Evolutionary conservation across 1,140 invertebrate genomes (phyloP).

Genomic region (Aphidius gifuensis): DNA sequence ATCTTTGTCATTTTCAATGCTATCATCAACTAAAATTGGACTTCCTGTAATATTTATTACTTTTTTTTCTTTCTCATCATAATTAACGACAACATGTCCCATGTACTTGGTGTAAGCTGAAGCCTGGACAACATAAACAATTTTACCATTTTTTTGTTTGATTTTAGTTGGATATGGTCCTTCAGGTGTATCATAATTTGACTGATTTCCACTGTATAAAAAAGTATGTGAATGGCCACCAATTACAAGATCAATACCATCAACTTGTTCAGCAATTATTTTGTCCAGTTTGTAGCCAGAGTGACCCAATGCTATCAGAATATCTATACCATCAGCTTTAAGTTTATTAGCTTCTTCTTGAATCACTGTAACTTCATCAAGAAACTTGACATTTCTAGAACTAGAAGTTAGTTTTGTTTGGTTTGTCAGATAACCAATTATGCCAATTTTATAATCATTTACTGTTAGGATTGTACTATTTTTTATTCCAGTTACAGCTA

Average conservation of each 20-base stretch:
- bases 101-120: slow-evolving; percentile 91
- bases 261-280: slow-evolving; percentile 63
- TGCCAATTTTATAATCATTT: slow-evolving; percentile 67
- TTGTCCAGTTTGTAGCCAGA: slow-evolving; percentile 78
- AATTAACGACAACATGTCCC: slow-evolving; percentile 70
- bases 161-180: slow-evolving; percentile 78
- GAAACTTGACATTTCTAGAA: slow-evolving; percentile 65
- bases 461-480: slow-evolving; percentile 69
- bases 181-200: slow-evolving; percentile 65
- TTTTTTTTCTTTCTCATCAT: slow-evolving; percentile 69
- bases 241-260: neutral
- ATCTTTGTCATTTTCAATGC: slow-evolving; percentile 63
- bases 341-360: slow-evolving; percentile 65
- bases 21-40: slow-evolving; percentile 74
- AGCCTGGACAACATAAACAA: slow-evolving; percentile 84
- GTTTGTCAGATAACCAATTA: slow-evolving; percentile 85
- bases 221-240: slow-evolving; percentile 79
- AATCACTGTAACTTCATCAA: slow-evolving; percentile 72
- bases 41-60: slow-evolving; percentile 69
- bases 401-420: slow-evolving; percentile 71
- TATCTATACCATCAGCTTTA: slow-evolving; percentile 68
- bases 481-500: slow-evolving; percentile 54
- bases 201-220: slow-evolving; percentile 68
- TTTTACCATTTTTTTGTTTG: slow-evolving; percentile 65
- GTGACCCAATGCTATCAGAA: slow-evolving; percentile 87